phyloP scores from a whole-genome alignment of 2,888 invertebrate genomes.

The Latrodectus hesperus region DNA sequence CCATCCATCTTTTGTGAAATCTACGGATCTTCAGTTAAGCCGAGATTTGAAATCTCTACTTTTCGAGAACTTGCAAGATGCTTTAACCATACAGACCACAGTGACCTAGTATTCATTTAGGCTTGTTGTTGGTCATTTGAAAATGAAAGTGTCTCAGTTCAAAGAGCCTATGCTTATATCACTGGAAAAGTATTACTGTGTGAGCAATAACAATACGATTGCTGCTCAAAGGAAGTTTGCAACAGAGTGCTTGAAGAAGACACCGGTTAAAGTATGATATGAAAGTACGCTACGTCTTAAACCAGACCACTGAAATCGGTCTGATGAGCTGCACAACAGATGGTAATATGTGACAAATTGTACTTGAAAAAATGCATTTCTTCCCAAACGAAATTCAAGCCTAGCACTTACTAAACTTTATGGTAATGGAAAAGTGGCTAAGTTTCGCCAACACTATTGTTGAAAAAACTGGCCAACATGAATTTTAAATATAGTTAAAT shows the following conservation, averaged over 20 bases:
- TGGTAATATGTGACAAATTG: slow-evolving; percentile 15
- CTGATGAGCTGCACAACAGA: slow-evolving; percentile 14
- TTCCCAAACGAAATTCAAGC: neutral
- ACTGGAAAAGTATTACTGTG: neutral
- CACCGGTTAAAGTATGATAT: slow-evolving; percentile 6
- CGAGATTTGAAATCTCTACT: no score
- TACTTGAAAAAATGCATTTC: neutral
- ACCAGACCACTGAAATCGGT: slow-evolving; percentile 20
- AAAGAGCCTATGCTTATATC: no score
- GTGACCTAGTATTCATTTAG: no score
- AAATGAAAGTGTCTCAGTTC: no score
- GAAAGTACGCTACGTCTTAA: neutral
- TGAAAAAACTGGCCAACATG: neutral
- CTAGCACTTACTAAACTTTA: neutral
- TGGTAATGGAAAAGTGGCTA: neutral
- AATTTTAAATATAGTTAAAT: no score
- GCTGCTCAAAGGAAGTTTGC: slow-evolving; percentile 10
- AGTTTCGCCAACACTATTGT: slow-evolving; percentile 3
- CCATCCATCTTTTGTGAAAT: neutral
- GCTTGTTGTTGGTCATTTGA: no score
- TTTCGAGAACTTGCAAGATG: no score
- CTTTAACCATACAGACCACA: no score
- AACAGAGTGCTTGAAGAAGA: neutral
- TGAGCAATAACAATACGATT: slow-evolving; percentile 14
- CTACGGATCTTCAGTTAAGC: no score